phyloP scores from a whole-genome alignment of 2,797 vertebrate genomes.

The Amniataba percoides region DNA sequence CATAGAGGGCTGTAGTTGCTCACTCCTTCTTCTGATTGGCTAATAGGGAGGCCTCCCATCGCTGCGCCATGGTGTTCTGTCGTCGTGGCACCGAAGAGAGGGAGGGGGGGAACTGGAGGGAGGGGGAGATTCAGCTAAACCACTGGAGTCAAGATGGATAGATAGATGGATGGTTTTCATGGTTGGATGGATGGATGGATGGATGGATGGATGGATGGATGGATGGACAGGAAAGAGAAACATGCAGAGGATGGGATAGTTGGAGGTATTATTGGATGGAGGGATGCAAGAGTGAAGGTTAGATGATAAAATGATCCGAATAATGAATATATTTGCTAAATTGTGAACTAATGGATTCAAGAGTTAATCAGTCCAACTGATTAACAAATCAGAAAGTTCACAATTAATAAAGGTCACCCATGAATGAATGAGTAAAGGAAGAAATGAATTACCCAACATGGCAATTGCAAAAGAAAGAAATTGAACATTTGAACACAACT shows the following conservation, averaged over 20 bases:
- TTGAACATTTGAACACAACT: background rate
- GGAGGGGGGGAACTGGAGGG: slow-evolving; percentile 74
- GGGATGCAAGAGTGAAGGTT: slow-evolving; percentile 12
- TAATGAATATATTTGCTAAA: slow-evolving; percentile 32
- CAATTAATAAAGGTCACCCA: slow-evolving; percentile 43
- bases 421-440: slow-evolving; percentile 47
- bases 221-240: background rate
- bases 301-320: slow-evolving; percentile 5
- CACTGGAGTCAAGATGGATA: slow-evolving; percentile 59
- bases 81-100: slow-evolving; percentile 70
- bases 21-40: slow-evolving; percentile 79
- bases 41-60: slow-evolving; percentile 80
- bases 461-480: slow-evolving; percentile 24
- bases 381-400: slow-evolving; percentile 55
- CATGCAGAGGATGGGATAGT: background rate
- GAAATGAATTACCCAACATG: slow-evolving; percentile 50
- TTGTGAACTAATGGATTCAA: slow-evolving; percentile 52
- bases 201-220: background rate
- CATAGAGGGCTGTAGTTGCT: slow-evolving; percentile 20
- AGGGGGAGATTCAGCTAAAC: slow-evolving; percentile 74
- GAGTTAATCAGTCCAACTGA: slow-evolving; percentile 54
- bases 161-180: slow-evolving; percentile 23
- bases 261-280: background rate
- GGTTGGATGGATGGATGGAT: slow-evolving; percentile 4
- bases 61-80: slow-evolving; percentile 79